phyloP scores from a whole-genome alignment of 2,797 vertebrate species.

The Okamejei kenojei region DNA sequence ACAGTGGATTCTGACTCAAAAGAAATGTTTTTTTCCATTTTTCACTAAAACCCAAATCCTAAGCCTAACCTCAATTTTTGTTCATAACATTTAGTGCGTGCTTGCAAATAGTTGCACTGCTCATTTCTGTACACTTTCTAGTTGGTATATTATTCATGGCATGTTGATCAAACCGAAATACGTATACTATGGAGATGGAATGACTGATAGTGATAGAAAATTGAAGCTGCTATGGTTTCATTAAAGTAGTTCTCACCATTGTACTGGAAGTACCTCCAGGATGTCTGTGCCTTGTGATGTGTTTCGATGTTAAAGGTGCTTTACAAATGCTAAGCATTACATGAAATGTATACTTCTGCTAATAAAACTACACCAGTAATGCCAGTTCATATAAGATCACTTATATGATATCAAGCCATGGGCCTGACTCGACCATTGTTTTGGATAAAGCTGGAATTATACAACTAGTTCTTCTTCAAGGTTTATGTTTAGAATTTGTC shows the following conservation, averaged over 20 bases:
- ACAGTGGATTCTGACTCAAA: neutral
- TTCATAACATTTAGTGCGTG: neutral
- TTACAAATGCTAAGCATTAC: neutral
- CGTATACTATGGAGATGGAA: neutral
- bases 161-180: neutral
- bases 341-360: neutral
- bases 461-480: neutral
- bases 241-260: too few relatives aligned
- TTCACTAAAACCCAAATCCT: neutral
- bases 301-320: neutral
- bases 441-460: neutral
- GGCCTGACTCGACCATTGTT: neutral
- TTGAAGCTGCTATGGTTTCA: too few relatives aligned
- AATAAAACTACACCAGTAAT: neutral
- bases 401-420: neutral
- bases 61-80: neutral
- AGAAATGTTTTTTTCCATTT: neutral
- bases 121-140: neutral
- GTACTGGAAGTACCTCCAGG: neutral
- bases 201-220: neutral
- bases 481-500: constrained; percentile 6
- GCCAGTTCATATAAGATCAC: neutral
- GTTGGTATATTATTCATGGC: neutral
- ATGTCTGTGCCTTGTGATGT: neutral
- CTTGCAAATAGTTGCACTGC: neutral